A percentile compares a stretch with the other conserved stretches of the same genome.
phyloP scores from a whole-genome alignment of 2,888 invertebrate species.

The Tolmerus cingulatus region DNA sequence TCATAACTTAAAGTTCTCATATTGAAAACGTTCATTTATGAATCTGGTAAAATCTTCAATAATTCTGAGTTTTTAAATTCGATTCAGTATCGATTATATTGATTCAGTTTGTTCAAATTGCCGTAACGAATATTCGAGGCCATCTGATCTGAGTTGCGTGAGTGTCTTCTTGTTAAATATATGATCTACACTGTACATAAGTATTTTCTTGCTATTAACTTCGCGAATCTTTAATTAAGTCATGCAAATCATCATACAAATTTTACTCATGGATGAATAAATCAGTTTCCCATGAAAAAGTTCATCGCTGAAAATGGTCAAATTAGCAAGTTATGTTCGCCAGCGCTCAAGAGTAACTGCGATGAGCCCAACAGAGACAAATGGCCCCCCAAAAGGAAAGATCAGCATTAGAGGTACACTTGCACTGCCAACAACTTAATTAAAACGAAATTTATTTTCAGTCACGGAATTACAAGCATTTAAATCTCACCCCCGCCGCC shows the following conservation, averaged over 20 bases:
- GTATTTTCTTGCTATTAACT: background rate
- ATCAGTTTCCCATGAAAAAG: background rate
- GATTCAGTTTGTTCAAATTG: no score
- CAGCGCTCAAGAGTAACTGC: background rate
- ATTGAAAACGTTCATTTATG: background rate
- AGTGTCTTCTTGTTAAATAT: background rate
- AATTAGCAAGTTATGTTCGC: conserved; percentile 5
- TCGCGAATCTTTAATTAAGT: background rate
- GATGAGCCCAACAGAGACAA: conserved; percentile 14
- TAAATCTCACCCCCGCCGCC: conserved; percentile 3
- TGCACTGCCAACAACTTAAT: conserved; percentile 42
- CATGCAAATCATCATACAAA: background rate
- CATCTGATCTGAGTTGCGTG: background rate
- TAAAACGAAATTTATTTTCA: conserved; percentile 41
- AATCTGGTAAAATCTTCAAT: background rate
- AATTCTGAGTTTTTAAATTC: background rate
- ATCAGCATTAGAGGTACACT: conserved; percentile 24
- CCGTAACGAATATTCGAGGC: background rate
- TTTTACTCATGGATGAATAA: background rate
- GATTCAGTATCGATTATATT: background rate
- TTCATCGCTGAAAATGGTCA: background rate
- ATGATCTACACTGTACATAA: background rate
- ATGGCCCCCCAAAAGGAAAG: conserved; percentile 18
- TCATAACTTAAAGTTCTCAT: background rate
- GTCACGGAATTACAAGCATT: conserved; percentile 38